A percentile compares a stretch with the other conserved stretches of the same genome.
Conservation (phyloP, 2,797 vertebrate species). For the Saxicola maurus region DNA sequence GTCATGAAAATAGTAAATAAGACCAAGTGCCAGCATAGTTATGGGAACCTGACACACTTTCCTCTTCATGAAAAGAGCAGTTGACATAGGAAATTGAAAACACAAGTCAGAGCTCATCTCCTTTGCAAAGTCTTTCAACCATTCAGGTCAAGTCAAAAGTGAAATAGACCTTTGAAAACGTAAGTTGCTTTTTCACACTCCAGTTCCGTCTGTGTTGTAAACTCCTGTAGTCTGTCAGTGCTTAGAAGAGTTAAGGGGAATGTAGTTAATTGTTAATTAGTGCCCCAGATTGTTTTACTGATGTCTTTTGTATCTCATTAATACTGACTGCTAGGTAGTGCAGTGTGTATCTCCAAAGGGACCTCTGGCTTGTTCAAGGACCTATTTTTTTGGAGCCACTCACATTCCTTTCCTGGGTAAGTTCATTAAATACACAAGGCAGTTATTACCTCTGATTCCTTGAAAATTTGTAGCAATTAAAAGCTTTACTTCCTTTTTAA, state of each 20-base stretch:
- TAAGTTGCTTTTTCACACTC: slow-evolving; percentile 36
- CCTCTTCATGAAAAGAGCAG: slow-evolving; percentile 37
- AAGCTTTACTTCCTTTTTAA: neutral
- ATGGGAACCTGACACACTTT: slow-evolving; percentile 22
- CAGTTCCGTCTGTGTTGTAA: slow-evolving; percentile 11
- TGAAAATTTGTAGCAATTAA: neutral
- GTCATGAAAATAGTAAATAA: slow-evolving; percentile 47
- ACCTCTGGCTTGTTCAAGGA: slow-evolving; percentile 89
- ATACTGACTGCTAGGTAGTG: slow-evolving; percentile 76
- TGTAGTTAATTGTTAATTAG: neutral
- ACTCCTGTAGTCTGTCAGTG: slow-evolving; percentile 24
- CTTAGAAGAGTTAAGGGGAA: slow-evolving; percentile 26
- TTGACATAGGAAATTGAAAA: slow-evolving; percentile 39
- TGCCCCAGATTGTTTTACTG: neutral
- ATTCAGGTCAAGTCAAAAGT: slow-evolving; percentile 49
- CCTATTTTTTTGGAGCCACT: slow-evolving; percentile 93
- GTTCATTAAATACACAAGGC: neutral
- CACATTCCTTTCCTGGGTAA: slow-evolving; percentile 89
- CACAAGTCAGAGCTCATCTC: slow-evolving; percentile 38
- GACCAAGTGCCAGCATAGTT: slow-evolving; percentile 29
- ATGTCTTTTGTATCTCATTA: neutral
- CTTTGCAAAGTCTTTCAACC: slow-evolving; percentile 38
- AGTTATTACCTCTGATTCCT: neutral
- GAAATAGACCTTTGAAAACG: slow-evolving; percentile 41
- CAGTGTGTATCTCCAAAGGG: slow-evolving; percentile 95